Evolutionary conservation across 2,113 vertebrate genomes (phyloP).

Genomic region (Hemicordylus capensis): DNA sequence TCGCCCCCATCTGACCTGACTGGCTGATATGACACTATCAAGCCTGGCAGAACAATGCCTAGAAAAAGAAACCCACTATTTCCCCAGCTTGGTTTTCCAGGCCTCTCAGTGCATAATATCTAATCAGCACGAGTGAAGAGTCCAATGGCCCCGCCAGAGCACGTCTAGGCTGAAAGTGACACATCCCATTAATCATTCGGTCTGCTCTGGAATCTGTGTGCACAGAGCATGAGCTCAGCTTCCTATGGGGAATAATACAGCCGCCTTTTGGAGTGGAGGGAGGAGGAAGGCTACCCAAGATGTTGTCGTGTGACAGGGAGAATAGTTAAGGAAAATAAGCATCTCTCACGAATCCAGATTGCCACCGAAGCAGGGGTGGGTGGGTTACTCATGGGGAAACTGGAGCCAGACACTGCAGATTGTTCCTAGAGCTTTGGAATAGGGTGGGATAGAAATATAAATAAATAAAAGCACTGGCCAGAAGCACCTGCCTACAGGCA

Average conservation of each 20-base stretch:
- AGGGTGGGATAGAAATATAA: not conserved
- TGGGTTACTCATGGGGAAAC: constrained; percentile 1
- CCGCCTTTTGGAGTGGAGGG: not conserved
- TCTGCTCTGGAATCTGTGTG: not conserved
- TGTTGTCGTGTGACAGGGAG: accelerated
- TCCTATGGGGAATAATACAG: not conserved
- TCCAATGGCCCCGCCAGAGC: not conserved
- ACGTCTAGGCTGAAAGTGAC: not conserved
- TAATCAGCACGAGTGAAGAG: constrained; percentile 5
- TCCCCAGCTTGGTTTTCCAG: not conserved
- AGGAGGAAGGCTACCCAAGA: not conserved
- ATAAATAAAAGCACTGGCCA: not conserved
- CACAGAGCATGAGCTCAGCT: not conserved
- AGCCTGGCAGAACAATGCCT: not conserved
- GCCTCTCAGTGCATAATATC: not conserved
- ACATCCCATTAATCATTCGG: not conserved
- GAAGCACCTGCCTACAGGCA: constrained; percentile 20
- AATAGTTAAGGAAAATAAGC: not conserved
- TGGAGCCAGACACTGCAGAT: constrained; percentile 12
- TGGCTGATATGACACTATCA: not conserved
- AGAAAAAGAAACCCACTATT: not conserved
- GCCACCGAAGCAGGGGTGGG: not conserved
- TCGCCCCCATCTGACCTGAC: accelerated
- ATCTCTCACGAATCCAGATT: not conserved
- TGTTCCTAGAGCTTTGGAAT: not conserved